Conservation (phyloP, 2,888 invertebrate species). For the Drosophila cognata region DNA sequence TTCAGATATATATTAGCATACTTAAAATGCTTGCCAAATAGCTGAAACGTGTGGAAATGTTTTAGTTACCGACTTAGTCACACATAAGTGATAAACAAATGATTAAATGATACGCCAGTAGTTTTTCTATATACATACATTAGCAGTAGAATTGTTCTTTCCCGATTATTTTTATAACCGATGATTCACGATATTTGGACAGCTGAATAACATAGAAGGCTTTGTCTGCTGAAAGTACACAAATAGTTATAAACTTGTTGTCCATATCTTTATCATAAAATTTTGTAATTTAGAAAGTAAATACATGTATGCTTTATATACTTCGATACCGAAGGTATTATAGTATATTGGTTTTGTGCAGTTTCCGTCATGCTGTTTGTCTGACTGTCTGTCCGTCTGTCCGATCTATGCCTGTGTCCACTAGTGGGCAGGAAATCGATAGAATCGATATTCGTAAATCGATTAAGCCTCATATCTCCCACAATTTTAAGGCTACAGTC, state of each 20-base stretch:
- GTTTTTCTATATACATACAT: not conserved
- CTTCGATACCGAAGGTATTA: no score
- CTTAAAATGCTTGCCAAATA: constrained; percentile 19
- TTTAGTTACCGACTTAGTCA: constrained; percentile 15
- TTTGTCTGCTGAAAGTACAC: constrained; percentile 1
- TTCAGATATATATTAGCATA: constrained; percentile 12
- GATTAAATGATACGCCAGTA: constrained; percentile 2
- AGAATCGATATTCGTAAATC: no score
- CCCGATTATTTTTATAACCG: not conserved
- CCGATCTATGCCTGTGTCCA: no score
- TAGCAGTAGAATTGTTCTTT: not conserved
- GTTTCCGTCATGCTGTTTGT: no score
- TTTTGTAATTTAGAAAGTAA: not conserved
- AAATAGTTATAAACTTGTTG: not conserved
- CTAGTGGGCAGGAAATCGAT: no score
- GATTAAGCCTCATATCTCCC: no score
- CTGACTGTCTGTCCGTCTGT: no score
- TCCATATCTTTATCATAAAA: not conserved
- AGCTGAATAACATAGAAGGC: constrained; percentile 31
- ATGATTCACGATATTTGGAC: constrained; percentile 56
- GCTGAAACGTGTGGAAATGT: not conserved
- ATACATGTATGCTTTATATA: not conserved
- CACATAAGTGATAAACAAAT: constrained; percentile 18
- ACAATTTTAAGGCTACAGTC: no score
- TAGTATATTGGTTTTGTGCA: no score